Conservation (phyloP, 1,140 invertebrate species). For the Lasioglossum albipes region DNA sequence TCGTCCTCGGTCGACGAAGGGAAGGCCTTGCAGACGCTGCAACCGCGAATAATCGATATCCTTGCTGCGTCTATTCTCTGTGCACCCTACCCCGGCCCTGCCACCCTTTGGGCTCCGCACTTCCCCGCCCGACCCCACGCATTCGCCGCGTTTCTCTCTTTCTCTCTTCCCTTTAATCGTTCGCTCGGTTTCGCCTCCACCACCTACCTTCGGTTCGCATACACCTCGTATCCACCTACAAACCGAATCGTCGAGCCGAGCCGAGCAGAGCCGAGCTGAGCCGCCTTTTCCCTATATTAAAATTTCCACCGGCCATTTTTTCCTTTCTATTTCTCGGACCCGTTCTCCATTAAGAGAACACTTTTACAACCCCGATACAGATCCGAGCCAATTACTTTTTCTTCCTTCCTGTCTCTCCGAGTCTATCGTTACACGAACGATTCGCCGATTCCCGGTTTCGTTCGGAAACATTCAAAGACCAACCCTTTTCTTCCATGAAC, state of each 20-base stretch:
- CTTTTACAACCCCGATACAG: no score
- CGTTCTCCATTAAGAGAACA: no score
- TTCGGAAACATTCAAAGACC: no score
- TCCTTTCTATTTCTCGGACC: no score
- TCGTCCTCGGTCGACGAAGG: conserved; percentile 22
- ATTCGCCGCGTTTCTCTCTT: not conserved
- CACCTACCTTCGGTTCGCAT: no score
- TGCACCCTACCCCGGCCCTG: conserved; percentile 26
- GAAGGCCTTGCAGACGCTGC: conserved; percentile 51
- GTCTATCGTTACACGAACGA: not conserved
- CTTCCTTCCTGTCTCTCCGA: no score
- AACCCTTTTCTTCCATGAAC: no score
- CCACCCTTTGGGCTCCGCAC: not conserved
- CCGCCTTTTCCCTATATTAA: no score
- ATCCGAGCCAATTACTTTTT: no score
- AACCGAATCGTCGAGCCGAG: not conserved
- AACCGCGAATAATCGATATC: conserved; percentile 70
- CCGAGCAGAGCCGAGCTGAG: no score
- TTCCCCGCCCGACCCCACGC: not conserved
- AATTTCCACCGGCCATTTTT: no score
- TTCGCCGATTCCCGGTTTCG: not conserved
- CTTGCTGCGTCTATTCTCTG: conserved; percentile 56
- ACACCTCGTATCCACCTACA: conserved; percentile 13
- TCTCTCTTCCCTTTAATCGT: conserved; percentile 3
- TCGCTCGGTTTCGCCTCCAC: not conserved